Conservation (phyloP, 2,888 invertebrate genomes). For the Habrosyne pyritoides region DNA sequence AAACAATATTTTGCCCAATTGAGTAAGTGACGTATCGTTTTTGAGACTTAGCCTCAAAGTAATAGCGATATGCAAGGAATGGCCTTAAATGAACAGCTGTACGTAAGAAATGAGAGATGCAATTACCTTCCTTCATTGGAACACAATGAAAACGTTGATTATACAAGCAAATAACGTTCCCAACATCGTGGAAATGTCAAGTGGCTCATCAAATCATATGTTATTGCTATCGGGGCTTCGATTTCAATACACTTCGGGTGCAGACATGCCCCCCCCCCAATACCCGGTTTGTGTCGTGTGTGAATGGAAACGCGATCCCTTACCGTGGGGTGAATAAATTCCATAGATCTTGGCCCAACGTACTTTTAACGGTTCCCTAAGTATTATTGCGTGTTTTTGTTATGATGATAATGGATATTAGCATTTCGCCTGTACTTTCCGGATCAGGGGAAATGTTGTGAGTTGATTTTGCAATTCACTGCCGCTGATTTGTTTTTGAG, state of each 20-base stretch:
- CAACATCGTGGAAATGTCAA: conserved; percentile 12
- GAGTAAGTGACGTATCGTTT: too few relatives aligned
- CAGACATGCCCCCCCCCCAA: conserved; percentile 27
- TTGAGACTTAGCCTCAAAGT: too few relatives aligned
- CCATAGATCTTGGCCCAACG: conserved; percentile 57
- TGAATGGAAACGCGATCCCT: conserved; percentile 57
- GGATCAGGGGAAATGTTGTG: conserved; percentile 1
- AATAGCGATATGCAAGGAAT: too few relatives aligned
- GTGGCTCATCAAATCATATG: conserved; percentile 32
- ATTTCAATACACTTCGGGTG: conserved; percentile 49
- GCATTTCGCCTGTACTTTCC: conserved; percentile 14
- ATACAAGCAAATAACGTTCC: not conserved
- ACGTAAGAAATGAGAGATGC: too few relatives aligned
- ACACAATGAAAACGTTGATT: not conserved
- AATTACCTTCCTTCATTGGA: not conserved
- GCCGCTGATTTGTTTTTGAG: not conserved
- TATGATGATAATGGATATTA: conserved; percentile 51
- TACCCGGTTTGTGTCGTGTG: conserved; percentile 32
- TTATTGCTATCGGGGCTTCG: conserved; percentile 31
- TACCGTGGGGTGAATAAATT: conserved; percentile 62
- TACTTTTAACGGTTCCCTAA: conserved; percentile 62
- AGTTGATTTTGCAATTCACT: not conserved
- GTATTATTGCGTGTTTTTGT: conserved; percentile 55
- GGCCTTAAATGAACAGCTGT: too few relatives aligned
- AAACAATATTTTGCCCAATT: too few relatives aligned